phyloP scores from a whole-genome alignment of 1,140 invertebrate genomes.

The Copidosoma floridanum region DNA sequence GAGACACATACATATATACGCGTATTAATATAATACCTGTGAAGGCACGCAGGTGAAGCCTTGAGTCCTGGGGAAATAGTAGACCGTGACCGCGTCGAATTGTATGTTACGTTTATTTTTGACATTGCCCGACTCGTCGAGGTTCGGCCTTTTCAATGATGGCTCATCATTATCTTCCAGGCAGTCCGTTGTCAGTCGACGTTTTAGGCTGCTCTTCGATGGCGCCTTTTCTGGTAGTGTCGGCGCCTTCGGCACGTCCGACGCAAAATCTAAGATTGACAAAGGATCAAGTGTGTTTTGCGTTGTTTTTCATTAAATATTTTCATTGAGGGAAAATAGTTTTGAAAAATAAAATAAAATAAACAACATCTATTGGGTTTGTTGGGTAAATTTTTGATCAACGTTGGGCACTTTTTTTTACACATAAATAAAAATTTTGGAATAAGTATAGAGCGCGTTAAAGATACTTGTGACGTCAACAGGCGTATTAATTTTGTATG shows the following conservation, averaged over 20 bases:
- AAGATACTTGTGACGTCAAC: too few relatives aligned
- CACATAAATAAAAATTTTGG: too few relatives aligned
- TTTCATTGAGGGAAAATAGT: neutral
- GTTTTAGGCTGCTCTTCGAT: slow-evolving; percentile 61
- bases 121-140: slow-evolving; percentile 34
- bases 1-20: too few relatives aligned
- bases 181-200: slow-evolving; percentile 51
- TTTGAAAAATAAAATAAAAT: slow-evolving; percentile 2
- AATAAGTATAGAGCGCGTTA: too few relatives aligned
- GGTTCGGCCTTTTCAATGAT: slow-evolving; percentile 53
- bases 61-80: slow-evolving; percentile 91
- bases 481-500: too few relatives aligned
- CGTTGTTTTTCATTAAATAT: neutral
- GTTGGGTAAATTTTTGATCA: too few relatives aligned
- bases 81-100: slow-evolving; percentile 92
- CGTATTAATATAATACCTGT: too few relatives aligned
- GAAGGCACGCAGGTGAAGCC: slow-evolving; percentile 98
- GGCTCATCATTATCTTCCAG: slow-evolving; percentile 47
- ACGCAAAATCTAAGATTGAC: too few relatives aligned
- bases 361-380: neutral
- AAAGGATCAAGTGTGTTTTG: neutral
- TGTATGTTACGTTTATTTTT: slow-evolving; percentile 77
- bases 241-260: slow-evolving; percentile 23
- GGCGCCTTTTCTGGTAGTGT: slow-evolving; percentile 38
- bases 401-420: too few relatives aligned